These are phyloP conservation scores for Hozukius guyotensis DNA, from an alignment of 2,797 vertebrate species.

Conservation along the genomic window DNA sequence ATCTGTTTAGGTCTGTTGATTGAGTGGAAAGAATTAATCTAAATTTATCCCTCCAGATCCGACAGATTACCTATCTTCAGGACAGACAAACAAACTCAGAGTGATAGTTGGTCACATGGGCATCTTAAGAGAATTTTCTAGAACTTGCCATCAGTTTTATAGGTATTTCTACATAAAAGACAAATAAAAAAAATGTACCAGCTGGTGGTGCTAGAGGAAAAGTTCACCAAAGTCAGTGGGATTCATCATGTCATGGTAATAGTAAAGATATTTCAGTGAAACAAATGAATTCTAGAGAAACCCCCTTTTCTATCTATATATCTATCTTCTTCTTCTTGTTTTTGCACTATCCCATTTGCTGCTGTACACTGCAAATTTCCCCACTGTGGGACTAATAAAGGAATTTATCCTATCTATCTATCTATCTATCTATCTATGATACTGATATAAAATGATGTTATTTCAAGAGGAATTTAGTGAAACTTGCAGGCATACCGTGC, in stretches of 20 bases:
- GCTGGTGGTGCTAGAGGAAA: not conserved
- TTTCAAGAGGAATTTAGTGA: not conserved
- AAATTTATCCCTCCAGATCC: slow-evolving; percentile 41
- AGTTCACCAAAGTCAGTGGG: no score
- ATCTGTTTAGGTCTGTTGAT: slow-evolving; percentile 66
- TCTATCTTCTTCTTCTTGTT: no score
- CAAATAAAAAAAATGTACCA: not conserved
- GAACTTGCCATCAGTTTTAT: not conserved
- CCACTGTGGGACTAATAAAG: no score
- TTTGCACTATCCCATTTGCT: no score
- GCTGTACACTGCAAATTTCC: no score
- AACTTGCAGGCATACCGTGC: not conserved
- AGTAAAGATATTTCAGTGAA: no score
- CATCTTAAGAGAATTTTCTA: not conserved
- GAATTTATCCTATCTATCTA: no score
- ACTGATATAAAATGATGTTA: not conserved
- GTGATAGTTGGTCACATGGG: not conserved
- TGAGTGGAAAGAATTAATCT: slow-evolving; percentile 58
- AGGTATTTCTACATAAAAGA: not conserved
- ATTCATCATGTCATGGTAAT: not conserved
- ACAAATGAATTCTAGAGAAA: no score
- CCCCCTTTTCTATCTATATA: no score
- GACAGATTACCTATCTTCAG: slow-evolving; percentile 48
- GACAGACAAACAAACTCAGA: slow-evolving; percentile 42
- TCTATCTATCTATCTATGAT: not conserved